Percentiles rank a stretch among this genome's conserved stretches.
Evolutionary conservation across 2,797 vertebrate species (phyloP).

Genomic region (Chiloscyllium punctatum): DNA sequence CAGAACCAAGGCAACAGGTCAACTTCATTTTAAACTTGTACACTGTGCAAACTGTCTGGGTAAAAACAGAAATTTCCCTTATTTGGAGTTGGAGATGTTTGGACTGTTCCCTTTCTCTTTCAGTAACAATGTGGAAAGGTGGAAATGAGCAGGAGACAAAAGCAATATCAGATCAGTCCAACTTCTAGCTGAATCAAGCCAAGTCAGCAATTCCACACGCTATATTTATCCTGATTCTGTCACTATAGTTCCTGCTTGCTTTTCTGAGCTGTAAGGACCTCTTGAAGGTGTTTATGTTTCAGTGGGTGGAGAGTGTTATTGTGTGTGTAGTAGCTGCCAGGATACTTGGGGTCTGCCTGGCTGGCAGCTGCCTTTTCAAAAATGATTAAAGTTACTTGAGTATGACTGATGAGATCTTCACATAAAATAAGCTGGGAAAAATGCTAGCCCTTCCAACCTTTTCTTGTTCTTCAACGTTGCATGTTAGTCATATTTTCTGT

Average conservation of each 20-base stretch:
- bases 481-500: neutral
- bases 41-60: neutral
- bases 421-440: neutral
- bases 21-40: neutral
- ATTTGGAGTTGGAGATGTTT: constrained; percentile 4
- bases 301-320: neutral
- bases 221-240: neutral
- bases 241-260: neutral
- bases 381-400: neutral
- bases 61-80: neutral
- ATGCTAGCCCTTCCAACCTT: neutral
- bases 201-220: neutral
- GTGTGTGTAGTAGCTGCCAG: neutral
- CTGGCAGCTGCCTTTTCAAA: constrained; percentile 4
- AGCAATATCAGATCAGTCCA: constrained; percentile 6
- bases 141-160: constrained; percentile 5
- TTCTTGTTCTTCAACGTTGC: neutral
- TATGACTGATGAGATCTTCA: neutral
- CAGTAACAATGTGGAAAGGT: constrained; percentile 12
- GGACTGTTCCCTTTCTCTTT: neutral
- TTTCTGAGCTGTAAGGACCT: neutral
- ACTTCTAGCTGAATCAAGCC: neutral
- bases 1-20: neutral
- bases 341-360: neutral
- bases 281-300: neutral